Percentiles rank a stretch among this genome's conserved stretches.
phyloP scores from a whole-genome alignment of 2,888 invertebrate species.

The Drosophila mimetica region DNA sequence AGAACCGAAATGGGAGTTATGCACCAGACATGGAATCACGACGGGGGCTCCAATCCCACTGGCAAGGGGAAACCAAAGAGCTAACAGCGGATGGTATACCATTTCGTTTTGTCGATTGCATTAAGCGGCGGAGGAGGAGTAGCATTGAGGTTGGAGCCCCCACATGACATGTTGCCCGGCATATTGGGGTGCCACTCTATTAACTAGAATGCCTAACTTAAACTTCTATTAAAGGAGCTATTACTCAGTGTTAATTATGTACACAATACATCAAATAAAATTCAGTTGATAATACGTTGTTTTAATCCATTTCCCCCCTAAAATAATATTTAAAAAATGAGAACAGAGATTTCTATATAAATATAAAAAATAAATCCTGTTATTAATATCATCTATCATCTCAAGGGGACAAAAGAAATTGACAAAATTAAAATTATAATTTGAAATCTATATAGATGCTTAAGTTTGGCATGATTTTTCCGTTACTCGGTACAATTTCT shows the following conservation, averaged over 20 bases:
- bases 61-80: slow-evolving; percentile 17
- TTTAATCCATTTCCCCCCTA: too few species aligned
- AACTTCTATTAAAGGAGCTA: background rate
- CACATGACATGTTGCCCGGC: slow-evolving; percentile 4
- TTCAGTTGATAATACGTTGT: too few species aligned
- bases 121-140: slow-evolving; percentile 11
- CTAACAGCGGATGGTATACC: slow-evolving; percentile 27
- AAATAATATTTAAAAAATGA: too few species aligned
- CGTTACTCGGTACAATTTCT: too few species aligned
- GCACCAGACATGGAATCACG: slow-evolving; percentile 18
- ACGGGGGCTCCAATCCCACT: slow-evolving; percentile 1
- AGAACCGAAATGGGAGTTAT: slow-evolving; percentile 22
- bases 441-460: too few species aligned
- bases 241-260: background rate
- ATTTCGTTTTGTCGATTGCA: slow-evolving; percentile 48
- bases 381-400: too few species aligned
- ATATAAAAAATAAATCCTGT: too few species aligned
- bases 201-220: background rate
- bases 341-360: too few species aligned
- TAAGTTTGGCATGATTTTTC: too few species aligned
- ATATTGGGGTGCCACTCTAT: background rate
- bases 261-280: too few species aligned
- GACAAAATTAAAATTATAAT: too few species aligned
- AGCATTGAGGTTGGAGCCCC: background rate
- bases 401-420: too few species aligned